Conservation (phyloP, 2,888 invertebrate species). For the Lasioglossum leucozonium region DNA sequence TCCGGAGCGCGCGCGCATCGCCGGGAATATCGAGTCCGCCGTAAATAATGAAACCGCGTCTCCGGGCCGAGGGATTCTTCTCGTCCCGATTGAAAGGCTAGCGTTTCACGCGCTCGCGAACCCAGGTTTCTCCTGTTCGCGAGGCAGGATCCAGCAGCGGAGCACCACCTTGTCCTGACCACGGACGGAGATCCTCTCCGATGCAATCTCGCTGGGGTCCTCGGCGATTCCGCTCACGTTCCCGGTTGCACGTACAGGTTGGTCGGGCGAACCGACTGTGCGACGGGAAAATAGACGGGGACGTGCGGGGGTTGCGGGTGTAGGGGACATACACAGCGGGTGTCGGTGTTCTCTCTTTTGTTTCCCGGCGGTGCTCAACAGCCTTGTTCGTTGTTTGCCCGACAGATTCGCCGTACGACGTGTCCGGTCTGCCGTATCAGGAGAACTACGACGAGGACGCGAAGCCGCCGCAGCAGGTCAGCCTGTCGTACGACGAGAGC, state of each 20-base stretch:
- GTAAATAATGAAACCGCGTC: slow-evolving; percentile 13
- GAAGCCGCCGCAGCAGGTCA: slow-evolving; percentile 94
- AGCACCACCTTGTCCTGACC: slow-evolving; percentile 2
- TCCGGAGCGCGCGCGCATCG: no score
- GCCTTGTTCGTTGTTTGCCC: slow-evolving; percentile 58
- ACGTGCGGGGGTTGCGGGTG: no score
- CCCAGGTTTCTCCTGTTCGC: neutral
- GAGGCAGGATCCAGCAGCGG: no score
- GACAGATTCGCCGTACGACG: slow-evolving; percentile 96
- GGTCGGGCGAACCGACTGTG: neutral
- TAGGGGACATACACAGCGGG: no score
- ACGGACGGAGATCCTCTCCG: neutral
- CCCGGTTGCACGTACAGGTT: neutral
- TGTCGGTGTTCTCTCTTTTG: slow-evolving; percentile 3
- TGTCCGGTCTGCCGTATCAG: slow-evolving; percentile 95
- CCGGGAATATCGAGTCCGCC: neutral
- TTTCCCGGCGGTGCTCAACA: neutral
- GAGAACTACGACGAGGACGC: slow-evolving; percentile 91
- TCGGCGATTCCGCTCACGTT: slow-evolving; percentile 41
- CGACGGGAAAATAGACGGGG: no score
- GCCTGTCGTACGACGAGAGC: slow-evolving; percentile 96
- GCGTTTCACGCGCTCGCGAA: neutral
- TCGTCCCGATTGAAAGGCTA: slow-evolving; percentile 1
- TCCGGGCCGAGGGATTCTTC: neutral
- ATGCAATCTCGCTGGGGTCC: slow-evolving; percentile 11